These are phyloP conservation scores for Cheilosia scutellata DNA, from an alignment of 2,888 invertebrate species.

Conservation along the genomic window DNA sequence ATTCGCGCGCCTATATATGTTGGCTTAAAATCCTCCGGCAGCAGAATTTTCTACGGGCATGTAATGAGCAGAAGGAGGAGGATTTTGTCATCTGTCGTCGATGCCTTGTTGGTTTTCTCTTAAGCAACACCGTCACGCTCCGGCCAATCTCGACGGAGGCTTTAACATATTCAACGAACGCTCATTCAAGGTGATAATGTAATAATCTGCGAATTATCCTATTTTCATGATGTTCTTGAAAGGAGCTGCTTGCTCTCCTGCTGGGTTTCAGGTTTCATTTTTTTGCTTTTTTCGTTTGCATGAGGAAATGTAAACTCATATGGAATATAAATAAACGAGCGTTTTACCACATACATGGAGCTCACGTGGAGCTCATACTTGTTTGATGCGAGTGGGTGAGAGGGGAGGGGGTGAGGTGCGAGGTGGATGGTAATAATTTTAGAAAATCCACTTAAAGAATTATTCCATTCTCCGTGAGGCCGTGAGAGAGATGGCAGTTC, in stretches of 20 bases:
- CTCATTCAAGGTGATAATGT: slow-evolving; percentile 76
- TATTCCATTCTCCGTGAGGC: slow-evolving; percentile 57
- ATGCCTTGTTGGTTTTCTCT: slow-evolving; percentile 31
- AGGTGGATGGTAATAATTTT: slow-evolving; percentile 66
- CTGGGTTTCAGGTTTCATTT: slow-evolving; percentile 48
- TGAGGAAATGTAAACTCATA: slow-evolving; percentile 58
- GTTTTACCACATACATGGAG: slow-evolving; percentile 49
- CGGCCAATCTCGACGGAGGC: slow-evolving; percentile 54
- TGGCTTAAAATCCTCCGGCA: slow-evolving; percentile 32
- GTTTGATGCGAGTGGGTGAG: neutral
- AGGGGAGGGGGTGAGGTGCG: neutral
- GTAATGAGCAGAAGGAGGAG: slow-evolving; percentile 54
- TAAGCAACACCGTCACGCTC: slow-evolving; percentile 5
- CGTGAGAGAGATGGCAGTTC: slow-evolving; percentile 40
- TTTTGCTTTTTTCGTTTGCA: slow-evolving; percentile 3
- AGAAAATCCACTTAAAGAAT: slow-evolving; percentile 76
- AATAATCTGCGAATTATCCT: slow-evolving; percentile 76
- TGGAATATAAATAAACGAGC: slow-evolving; percentile 75
- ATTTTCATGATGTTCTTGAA: slow-evolving; percentile 71
- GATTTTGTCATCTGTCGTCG: slow-evolving; percentile 22
- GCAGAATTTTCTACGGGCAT: slow-evolving; percentile 18
- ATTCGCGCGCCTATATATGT: slow-evolving; percentile 1
- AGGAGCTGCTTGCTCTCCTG: slow-evolving; percentile 45
- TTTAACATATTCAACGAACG: slow-evolving; percentile 72
- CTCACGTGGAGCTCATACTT: slow-evolving; percentile 22